Evolutionary conservation across 1,140 invertebrate species (phyloP).

Genomic region (Pseudomyrmex dendroicus): DNA sequence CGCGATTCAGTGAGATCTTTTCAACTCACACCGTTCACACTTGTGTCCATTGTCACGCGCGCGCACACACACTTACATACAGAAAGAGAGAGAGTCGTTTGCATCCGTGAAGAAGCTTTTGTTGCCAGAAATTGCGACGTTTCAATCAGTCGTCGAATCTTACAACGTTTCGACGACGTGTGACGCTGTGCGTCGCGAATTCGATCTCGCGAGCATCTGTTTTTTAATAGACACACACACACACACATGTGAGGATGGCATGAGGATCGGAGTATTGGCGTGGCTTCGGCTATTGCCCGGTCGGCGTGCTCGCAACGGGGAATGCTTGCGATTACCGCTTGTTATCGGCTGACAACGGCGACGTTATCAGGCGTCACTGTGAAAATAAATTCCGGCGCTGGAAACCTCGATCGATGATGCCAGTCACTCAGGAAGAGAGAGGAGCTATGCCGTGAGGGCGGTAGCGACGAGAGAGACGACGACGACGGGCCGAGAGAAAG

Average conservation of each 20-base stretch:
- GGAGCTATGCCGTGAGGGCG: constrained; percentile 35
- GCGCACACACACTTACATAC: too few species aligned
- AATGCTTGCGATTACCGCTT: neutral
- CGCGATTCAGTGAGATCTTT: neutral
- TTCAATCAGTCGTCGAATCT: too few species aligned
- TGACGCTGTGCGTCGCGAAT: too few species aligned
- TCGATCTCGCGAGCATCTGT: too few species aligned
- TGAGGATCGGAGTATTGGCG: constrained; percentile 12
- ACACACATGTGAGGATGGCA: neutral
- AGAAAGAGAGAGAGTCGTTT: too few species aligned
- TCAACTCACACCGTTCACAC: neutral
- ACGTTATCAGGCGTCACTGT: constrained; percentile 45
- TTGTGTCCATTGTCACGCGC: too few species aligned
- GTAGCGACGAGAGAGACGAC: constrained; percentile 10
- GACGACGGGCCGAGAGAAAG: neutral
- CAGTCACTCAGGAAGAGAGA: constrained; percentile 63
- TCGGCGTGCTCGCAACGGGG: neutral
- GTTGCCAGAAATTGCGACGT: too few species aligned
- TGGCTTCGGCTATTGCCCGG: neutral
- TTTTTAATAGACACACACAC: neutral
- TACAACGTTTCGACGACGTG: too few species aligned
- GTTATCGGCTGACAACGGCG: constrained; percentile 1
- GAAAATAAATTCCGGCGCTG: constrained; percentile 75
- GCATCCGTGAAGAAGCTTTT: too few species aligned
- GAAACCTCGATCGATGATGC: constrained; percentile 74